Evolutionary conservation across 2,113 vertebrate genomes (phyloP).

Genomic region (Heterotilapia buettikoferi): DNA sequence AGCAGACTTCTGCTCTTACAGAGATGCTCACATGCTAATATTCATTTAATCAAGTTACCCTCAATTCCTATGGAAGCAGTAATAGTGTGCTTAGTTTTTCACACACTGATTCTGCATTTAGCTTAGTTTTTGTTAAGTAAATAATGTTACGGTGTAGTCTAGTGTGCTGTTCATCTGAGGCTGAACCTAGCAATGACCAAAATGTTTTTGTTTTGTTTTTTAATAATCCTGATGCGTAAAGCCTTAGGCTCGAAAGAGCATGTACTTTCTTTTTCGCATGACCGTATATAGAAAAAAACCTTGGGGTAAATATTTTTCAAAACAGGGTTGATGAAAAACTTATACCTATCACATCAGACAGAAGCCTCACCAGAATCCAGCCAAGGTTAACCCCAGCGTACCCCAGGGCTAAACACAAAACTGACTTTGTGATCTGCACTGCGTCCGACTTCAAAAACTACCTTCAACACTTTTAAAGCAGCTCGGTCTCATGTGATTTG

Average conservation of each 20-base stretch:
- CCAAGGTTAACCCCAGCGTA: neutral
- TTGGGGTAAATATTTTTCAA: neutral
- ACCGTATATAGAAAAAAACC: fast-evolving
- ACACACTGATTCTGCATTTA: neutral
- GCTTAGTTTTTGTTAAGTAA: neutral
- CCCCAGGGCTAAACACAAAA: fast-evolving
- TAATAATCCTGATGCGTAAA: neutral
- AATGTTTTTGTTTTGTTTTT: fast-evolving
- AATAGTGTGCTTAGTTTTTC: fast-evolving
- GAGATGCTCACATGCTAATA: fast-evolving
- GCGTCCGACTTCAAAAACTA: fast-evolving
- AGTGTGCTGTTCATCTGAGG: neutral
- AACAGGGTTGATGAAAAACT: neutral
- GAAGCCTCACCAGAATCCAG: neutral
- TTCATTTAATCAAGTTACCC: neutral
- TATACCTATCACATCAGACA: neutral
- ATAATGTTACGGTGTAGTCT: fast-evolving
- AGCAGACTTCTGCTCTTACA: neutral
- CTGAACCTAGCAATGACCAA: neutral
- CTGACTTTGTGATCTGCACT: neutral
- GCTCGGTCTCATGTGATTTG: fast-evolving
- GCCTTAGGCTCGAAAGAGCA: neutral
- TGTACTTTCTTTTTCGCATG: neutral
- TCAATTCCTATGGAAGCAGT: fast-evolving
- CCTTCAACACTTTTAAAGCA: neutral